phyloP scores from a whole-genome alignment of 2,797 vertebrate genomes.

The Fistularia commersonii region DNA sequence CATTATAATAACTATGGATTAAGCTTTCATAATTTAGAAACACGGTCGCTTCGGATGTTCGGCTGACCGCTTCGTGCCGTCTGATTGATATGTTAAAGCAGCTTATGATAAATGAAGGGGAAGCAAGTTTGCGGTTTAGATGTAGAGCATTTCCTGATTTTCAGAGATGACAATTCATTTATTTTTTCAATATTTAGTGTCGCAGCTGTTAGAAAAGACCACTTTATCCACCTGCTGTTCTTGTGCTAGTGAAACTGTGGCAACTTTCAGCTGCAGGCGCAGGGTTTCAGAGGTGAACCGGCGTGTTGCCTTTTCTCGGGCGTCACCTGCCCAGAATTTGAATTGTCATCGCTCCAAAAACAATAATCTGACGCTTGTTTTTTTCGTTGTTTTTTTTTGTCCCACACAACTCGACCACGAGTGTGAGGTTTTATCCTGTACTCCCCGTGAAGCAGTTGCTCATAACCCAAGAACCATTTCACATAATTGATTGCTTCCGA shows the following conservation, averaged over 20 bases:
- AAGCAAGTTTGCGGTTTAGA: slow-evolving; percentile 20
- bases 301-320: neutral
- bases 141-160: neutral
- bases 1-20: slow-evolving; percentile 17
- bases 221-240: neutral
- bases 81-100: slow-evolving; percentile 35
- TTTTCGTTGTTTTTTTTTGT: too few relatives aligned
- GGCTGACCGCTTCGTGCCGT: slow-evolving; percentile 34
- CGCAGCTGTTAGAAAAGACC: slow-evolving; percentile 9
- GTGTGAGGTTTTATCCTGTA: too few relatives aligned
- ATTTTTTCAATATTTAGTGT: neutral
- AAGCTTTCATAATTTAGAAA: slow-evolving; percentile 27
- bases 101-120: slow-evolving; percentile 33
- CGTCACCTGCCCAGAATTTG: slow-evolving; percentile 39
- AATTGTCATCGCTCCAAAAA: slow-evolving; percentile 18
- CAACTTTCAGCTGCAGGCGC: slow-evolving; percentile 14
- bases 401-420: too few relatives aligned
- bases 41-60: slow-evolving; percentile 10
- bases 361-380: slow-evolving; percentile 20
- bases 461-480: slow-evolving; percentile 26
- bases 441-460: too few relatives aligned
- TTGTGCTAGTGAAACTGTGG: slow-evolving; percentile 6
- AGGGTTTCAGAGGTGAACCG: slow-evolving; percentile 4
- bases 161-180: slow-evolving; percentile 6
- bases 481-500: slow-evolving; percentile 33